These are phyloP conservation scores for Enteromius fasciolatus DNA, from an alignment of 2,797 vertebrate genomes.

Conservation along the genomic window DNA sequence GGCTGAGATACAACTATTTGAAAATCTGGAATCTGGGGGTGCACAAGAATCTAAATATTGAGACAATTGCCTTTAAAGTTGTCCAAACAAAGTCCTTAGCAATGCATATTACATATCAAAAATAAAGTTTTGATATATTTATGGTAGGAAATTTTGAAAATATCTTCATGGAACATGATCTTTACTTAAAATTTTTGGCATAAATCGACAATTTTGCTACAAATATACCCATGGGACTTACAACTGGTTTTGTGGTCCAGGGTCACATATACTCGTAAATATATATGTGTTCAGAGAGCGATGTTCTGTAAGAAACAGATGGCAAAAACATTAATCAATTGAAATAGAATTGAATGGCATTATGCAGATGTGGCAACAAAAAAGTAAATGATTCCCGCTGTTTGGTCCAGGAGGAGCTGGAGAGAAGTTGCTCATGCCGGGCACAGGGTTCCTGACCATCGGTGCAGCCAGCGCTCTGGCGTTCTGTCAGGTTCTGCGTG, in stretches of 20 bases:
- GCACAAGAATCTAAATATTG: background rate
- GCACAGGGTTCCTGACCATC: conserved; percentile 84
- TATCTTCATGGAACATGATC: background rate
- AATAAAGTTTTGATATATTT: background rate
- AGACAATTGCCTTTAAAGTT: background rate
- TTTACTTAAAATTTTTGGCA: background rate
- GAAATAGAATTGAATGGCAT: background rate
- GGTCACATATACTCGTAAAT: background rate
- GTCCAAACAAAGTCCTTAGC: background rate
- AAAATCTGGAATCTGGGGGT: background rate
- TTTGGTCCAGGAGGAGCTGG: conserved; percentile 78
- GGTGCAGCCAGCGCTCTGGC: conserved; percentile 81
- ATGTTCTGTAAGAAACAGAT: background rate
- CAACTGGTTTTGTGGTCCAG: background rate
- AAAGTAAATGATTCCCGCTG: background rate
- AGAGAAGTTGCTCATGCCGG: conserved; percentile 84
- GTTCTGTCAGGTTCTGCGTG: conserved; percentile 82
- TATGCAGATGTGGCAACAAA: background rate
- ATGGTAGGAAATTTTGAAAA: background rate
- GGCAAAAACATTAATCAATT: background rate
- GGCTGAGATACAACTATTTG: background rate
- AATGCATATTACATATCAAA: background rate
- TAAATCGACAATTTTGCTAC: background rate
- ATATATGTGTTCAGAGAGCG: background rate
- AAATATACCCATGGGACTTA: background rate